Evolutionary conservation across 2,113 vertebrate species (phyloP).

Genomic region (Irena cyanogastra): DNA sequence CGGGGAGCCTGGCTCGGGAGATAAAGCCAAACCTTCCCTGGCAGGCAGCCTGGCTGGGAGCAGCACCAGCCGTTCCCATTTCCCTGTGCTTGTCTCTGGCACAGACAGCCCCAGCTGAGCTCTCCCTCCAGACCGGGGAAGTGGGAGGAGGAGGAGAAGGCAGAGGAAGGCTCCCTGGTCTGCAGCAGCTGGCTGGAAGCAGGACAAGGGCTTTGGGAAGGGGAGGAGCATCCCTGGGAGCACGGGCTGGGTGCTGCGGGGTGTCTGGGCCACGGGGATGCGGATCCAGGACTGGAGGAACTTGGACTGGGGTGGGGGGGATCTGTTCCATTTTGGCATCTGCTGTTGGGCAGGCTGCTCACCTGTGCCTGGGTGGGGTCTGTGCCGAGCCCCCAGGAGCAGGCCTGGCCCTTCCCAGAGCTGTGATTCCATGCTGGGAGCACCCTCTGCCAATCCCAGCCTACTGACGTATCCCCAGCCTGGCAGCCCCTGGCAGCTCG

Average conservation of each 20-base stretch:
- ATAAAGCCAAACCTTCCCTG: background rate
- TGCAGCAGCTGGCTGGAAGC: background rate
- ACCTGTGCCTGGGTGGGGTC: too few species aligned
- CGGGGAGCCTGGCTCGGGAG: background rate
- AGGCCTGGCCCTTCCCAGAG: background rate
- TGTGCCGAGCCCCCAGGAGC: background rate
- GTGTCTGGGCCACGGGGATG: fast-evolving
- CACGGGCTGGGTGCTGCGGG: fast-evolving
- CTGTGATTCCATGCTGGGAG: background rate
- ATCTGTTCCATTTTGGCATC: background rate
- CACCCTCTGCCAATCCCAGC: background rate
- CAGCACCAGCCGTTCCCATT: background rate
- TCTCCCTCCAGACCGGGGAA: background rate
- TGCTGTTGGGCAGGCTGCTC: background rate
- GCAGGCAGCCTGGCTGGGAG: background rate
- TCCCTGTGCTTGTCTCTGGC: background rate
- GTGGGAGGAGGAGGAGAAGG: background rate
- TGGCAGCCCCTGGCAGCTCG: background rate
- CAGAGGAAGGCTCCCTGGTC: background rate
- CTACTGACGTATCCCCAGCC: background rate
- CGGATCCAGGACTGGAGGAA: background rate
- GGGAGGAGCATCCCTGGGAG: background rate
- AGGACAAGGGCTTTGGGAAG: background rate
- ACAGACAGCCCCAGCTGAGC: background rate
- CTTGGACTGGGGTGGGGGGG: too few species aligned